Evolutionary conservation across 2,113 vertebrate species (phyloP).

Genomic region (Morone saxatilis): DNA sequence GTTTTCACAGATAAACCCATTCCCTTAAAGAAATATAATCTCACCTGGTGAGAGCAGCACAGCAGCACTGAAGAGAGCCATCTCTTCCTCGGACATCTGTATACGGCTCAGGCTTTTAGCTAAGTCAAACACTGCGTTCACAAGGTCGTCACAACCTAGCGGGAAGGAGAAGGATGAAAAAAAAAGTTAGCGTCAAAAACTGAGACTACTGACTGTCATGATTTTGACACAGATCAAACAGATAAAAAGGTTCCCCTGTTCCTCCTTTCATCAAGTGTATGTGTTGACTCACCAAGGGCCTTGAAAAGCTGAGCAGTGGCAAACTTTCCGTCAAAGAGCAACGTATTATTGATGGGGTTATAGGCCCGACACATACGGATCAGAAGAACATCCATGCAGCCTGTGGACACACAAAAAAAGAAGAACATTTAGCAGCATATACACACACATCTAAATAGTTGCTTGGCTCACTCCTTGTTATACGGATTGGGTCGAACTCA

Average conservation of each 20-base stretch:
- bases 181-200: not conserved
- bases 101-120: slow-evolving; percentile 88
- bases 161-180: not conserved
- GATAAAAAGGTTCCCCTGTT: not conserved
- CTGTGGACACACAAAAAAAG: slow-evolving; percentile 74
- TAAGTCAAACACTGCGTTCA: slow-evolving; percentile 88
- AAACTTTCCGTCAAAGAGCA: slow-evolving; percentile 92
- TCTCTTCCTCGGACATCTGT: slow-evolving; percentile 91
- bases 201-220: not conserved
- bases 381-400: slow-evolving; percentile 92
- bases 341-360: slow-evolving; percentile 91
- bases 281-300: slow-evolving; percentile 88
- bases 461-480: too few species aligned
- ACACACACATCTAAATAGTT: not conserved
- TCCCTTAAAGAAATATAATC: not conserved
- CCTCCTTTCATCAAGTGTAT: not conserved
- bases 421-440: not conserved
- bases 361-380: slow-evolving; percentile 92
- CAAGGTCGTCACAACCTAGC: slow-evolving; percentile 91
- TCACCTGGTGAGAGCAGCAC: slow-evolving; percentile 92
- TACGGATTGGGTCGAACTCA: too few species aligned
- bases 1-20: slow-evolving; percentile 1
- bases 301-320: slow-evolving; percentile 89
- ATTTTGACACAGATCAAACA: not conserved
- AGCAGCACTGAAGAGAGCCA: slow-evolving; percentile 90